Conservation (phyloP, 2,113 vertebrate genomes). For the Bettongia penicillata region DNA sequence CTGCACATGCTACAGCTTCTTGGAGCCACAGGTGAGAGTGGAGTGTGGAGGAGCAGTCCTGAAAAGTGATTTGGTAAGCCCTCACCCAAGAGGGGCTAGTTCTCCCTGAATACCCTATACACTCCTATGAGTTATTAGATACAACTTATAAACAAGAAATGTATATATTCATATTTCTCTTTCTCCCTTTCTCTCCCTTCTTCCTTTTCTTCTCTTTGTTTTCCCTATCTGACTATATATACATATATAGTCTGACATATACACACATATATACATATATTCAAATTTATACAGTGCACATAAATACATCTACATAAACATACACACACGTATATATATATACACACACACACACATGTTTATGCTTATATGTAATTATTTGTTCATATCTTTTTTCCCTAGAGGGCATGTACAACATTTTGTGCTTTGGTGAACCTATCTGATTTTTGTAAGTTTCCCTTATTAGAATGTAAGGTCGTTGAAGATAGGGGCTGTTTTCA, state of each 20-base stretch:
- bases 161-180: not conserved
- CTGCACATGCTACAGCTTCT: not conserved
- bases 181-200: not conserved
- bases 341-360: not conserved
- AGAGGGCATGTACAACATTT: not conserved
- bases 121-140: not conserved
- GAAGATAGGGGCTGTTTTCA: not conserved
- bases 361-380: not conserved
- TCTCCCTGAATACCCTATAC: not conserved
- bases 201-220: not conserved
- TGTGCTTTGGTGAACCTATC: not conserved
- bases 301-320: not conserved
- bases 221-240: not conserved
- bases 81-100: not conserved
- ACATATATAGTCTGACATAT: no score
- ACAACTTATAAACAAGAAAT: not conserved
- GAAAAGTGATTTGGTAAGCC: not conserved
- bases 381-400: not conserved
- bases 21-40: not conserved
- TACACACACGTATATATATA: not conserved
- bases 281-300: no score
- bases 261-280: not conserved
- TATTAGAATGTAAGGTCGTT: not conserved
- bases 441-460: not conserved
- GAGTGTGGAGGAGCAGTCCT: not conserved